phyloP scores from a whole-genome alignment of 92 coral and sea anemone genomes.

The Blastomussa wellsi region DNA sequence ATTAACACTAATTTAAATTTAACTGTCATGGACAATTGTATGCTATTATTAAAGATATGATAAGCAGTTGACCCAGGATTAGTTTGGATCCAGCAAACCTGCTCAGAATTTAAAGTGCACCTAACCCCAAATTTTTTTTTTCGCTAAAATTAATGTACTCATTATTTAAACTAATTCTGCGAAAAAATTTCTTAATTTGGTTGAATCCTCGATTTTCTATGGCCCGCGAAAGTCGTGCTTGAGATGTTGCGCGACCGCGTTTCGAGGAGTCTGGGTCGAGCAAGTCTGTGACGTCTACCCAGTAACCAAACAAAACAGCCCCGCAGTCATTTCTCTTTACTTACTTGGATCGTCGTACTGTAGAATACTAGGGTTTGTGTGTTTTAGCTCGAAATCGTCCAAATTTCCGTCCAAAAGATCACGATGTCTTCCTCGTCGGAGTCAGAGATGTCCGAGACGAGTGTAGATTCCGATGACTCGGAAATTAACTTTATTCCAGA shows the following conservation, averaged over 20 bases:
- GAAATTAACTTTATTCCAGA: not conserved
- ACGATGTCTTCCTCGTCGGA: slow-evolving; percentile 1
- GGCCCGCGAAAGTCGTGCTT: slow-evolving; percentile 17
- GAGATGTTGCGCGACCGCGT: not conserved
- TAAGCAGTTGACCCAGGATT: not conserved
- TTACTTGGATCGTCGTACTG: slow-evolving; percentile 9
- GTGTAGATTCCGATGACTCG: not conserved
- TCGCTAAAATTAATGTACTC: no score
- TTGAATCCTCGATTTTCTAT: no score
- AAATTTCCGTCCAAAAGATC: not conserved
- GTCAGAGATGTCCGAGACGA: not conserved
- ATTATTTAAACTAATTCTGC: no score
- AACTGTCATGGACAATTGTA: not conserved
- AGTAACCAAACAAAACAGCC: not conserved
- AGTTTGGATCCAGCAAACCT: not conserved
- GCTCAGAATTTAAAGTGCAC: no score
- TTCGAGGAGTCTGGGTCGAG: slow-evolving; percentile 19
- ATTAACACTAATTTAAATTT: slow-evolving; percentile 1
- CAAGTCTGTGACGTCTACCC: slow-evolving; percentile 16
- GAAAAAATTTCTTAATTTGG: no score
- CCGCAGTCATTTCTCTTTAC: slow-evolving; percentile 6
- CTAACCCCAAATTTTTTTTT: no score
- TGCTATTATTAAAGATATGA: slow-evolving; percentile 12
- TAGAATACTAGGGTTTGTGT: not conserved
- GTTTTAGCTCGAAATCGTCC: not conserved